Evolutionary conservation across 2,113 vertebrate genomes (phyloP).

Genomic region (Bombycilla garrulus): DNA sequence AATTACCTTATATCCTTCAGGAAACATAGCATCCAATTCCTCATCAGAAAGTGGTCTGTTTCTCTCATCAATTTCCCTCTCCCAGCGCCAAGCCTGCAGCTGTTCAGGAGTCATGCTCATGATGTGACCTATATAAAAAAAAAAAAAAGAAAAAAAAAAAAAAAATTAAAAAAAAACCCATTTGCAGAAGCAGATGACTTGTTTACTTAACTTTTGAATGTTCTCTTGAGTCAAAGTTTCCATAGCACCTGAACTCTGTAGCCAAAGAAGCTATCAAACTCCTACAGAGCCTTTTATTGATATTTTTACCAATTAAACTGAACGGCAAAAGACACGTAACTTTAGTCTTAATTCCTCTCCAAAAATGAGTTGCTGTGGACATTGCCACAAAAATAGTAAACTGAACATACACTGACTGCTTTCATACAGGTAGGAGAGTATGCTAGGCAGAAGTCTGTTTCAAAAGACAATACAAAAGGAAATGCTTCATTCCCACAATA

Average conservation of each 20-base stretch:
- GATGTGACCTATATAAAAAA: constrained; percentile 83
- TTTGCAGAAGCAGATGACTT: background rate
- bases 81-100: constrained; percentile 98
- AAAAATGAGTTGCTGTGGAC: background rate
- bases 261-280: background rate
- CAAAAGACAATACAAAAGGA: background rate
- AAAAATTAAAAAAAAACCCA: background rate
- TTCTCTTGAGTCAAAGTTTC: background rate
- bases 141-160: background rate
- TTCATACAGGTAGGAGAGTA: background rate
- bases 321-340: background rate
- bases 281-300: background rate
- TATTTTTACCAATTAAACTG: background rate
- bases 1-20: constrained; percentile 94
- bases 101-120: constrained; percentile 99
- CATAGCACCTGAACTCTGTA: background rate
- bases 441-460: background rate
- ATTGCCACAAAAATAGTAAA: background rate
- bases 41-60: constrained; percentile 97
- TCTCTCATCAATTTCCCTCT: constrained; percentile 96
- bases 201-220: background rate
- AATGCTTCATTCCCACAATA: background rate
- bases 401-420: background rate
- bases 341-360: background rate
- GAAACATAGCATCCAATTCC: constrained; percentile 98